Evolutionary conservation across 2,888 invertebrate genomes (phyloP).

Genomic region (Timema cristinae): DNA sequence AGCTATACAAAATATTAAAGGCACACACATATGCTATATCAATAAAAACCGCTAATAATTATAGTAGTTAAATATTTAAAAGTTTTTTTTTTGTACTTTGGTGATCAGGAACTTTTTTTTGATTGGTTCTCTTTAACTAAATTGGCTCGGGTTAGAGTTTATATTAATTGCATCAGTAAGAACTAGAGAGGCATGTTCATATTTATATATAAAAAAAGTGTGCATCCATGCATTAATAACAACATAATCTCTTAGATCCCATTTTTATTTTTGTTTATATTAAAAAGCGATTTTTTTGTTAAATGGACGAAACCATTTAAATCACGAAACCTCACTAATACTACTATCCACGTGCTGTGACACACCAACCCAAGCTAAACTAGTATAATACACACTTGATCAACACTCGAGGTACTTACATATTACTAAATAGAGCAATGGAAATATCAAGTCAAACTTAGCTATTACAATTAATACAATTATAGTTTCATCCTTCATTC

Average conservation of each 20-base stretch:
- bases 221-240: no score
- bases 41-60: neutral
- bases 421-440: slow-evolving; percentile 26
- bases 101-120: slow-evolving; percentile 28
- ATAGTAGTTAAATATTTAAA: slow-evolving; percentile 2
- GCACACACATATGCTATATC: slow-evolving; percentile 23
- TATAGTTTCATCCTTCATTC: slow-evolving; percentile 20
- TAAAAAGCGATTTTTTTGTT: no score
- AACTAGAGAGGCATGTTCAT: neutral
- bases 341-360: no score
- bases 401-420: slow-evolving; percentile 18
- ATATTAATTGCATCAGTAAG: neutral
- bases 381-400: slow-evolving; percentile 19
- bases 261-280: no score
- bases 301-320: no score
- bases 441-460: slow-evolving; percentile 26
- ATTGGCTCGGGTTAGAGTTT: neutral
- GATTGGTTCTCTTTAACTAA: slow-evolving; percentile 18
- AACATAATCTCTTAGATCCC: no score
- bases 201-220: no score
- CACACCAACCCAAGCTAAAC: slow-evolving; percentile 9
- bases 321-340: no score
- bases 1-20: slow-evolving; percentile 20
- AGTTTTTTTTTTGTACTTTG: slow-evolving; percentile 23
- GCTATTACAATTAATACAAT: slow-evolving; percentile 28